These are phyloP conservation scores for Drosophila yooni DNA, from an alignment of 2,888 invertebrate genomes.

Conservation along the genomic window DNA sequence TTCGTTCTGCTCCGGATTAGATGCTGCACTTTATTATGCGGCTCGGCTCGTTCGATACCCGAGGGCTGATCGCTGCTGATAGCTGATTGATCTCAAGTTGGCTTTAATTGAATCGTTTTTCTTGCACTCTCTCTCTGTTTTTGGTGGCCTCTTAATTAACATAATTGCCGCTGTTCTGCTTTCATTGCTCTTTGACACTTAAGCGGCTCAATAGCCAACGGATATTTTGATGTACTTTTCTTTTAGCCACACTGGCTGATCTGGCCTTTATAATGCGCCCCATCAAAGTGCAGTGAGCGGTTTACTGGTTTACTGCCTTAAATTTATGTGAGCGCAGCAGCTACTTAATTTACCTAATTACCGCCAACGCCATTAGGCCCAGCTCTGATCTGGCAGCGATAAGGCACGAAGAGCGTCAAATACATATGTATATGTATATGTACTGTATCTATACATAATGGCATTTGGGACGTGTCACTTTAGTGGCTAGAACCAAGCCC, in stretches of 20 bases:
- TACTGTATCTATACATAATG: conserved; percentile 1
- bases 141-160: conserved; percentile 68
- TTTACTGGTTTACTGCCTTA: conserved; percentile 56
- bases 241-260: background rate
- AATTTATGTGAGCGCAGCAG: conserved; percentile 50
- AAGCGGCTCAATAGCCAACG: conserved; percentile 32
- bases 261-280: conserved; percentile 5
- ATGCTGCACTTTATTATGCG: conserved; percentile 40
- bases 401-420: conserved; percentile 57
- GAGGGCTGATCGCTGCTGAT: conserved; percentile 49
- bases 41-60: conserved; percentile 13
- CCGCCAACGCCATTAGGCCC: conserved; percentile 65
- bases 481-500: conserved; percentile 44
- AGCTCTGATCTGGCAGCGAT: conserved; percentile 57
- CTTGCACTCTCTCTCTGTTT: background rate
- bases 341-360: conserved; percentile 74
- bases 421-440: background rate
- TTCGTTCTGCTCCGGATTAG: conserved; percentile 31
- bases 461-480: conserved; percentile 13
- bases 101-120: conserved; percentile 81
- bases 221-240: conserved; percentile 55
- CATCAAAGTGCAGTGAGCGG: conserved; percentile 7
- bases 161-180: conserved; percentile 69
- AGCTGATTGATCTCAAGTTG: conserved; percentile 70
- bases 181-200: conserved; percentile 45